Conservation (phyloP, 2,113 vertebrate genomes). For the Hirundichthys speculiger region DNA sequence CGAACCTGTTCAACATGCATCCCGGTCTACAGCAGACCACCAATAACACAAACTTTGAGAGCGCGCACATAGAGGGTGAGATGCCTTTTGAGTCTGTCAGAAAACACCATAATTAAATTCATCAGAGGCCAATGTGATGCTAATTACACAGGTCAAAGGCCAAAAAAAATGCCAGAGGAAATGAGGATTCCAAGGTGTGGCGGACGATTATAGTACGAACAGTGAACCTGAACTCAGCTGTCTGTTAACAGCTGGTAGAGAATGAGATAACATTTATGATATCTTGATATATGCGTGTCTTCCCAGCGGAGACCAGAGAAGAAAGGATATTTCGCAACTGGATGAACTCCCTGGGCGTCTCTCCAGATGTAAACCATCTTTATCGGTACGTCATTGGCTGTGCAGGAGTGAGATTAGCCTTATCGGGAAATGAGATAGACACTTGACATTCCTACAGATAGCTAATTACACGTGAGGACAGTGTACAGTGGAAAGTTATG, state of each 20-base stretch:
- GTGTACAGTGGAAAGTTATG: no score
- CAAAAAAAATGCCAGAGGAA: no score
- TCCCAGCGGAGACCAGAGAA: slow-evolving; percentile 90
- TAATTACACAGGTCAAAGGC: neutral
- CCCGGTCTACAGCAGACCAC: slow-evolving; percentile 82
- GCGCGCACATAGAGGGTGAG: slow-evolving; percentile 88
- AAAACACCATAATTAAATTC: neutral
- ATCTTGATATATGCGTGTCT: slow-evolving; percentile 13
- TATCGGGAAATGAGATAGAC: neutral
- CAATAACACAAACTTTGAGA: slow-evolving; percentile 79
- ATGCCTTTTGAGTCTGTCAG: neutral
- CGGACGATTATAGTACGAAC: neutral
- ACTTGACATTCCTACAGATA: neutral
- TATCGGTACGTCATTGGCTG: slow-evolving; percentile 84
- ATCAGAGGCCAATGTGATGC: no score
- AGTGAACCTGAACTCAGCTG: slow-evolving; percentile 1
- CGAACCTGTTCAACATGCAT: slow-evolving; percentile 94
- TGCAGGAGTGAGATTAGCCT: neutral
- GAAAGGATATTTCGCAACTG: slow-evolving; percentile 97
- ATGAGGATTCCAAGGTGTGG: neutral
- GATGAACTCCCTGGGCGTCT: slow-evolving; percentile 98
- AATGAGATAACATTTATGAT: neutral
- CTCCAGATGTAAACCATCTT: slow-evolving; percentile 91
- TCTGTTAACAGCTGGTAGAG: neutral
- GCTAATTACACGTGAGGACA: no score